A percentile compares a stretch with the other conserved stretches of the same genome.
Conservation (phyloP, 2,888 invertebrate genomes). For the Agrotis exclamationis region DNA sequence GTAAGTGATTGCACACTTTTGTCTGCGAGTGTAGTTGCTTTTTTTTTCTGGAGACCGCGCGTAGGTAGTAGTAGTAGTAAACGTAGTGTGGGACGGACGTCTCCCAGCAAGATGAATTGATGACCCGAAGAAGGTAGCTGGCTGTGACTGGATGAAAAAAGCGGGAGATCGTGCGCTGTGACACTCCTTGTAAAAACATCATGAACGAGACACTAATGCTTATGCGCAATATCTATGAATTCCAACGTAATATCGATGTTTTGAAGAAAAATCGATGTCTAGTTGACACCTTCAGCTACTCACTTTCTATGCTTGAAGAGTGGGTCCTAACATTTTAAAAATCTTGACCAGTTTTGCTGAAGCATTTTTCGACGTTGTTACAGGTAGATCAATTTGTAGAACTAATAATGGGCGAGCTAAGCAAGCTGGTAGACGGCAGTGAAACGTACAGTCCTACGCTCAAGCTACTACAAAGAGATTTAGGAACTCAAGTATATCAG, state of each 20-base stretch:
- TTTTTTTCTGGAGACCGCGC: too few relatives aligned
- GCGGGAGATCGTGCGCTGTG: too few relatives aligned
- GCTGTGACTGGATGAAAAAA: too few relatives aligned
- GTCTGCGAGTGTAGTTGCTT: too few relatives aligned
- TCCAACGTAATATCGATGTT: not conserved
- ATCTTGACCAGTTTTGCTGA: not conserved
- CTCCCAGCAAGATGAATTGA: too few relatives aligned
- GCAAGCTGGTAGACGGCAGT: conserved; percentile 94
- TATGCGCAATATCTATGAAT: not conserved
- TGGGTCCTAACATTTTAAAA: not conserved
- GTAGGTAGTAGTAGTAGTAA: too few relatives aligned
- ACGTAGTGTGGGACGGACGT: too few relatives aligned
- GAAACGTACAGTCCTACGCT: conserved; percentile 95
- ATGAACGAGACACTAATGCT: not conserved
- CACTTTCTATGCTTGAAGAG: not conserved
- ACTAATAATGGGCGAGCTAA: conserved; percentile 93
- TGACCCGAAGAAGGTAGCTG: too few relatives aligned
- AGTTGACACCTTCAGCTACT: not conserved
- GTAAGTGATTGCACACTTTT: too few relatives aligned
- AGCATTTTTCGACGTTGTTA: conserved; percentile 37
- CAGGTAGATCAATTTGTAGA: conserved; percentile 91
- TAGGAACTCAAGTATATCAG: conserved; percentile 93
- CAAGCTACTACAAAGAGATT: conserved; percentile 91
- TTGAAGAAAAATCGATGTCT: not conserved
- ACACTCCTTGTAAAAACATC: too few relatives aligned